Conservation (phyloP, 2,888 invertebrate species). For the Drosophila eohydei region DNA sequence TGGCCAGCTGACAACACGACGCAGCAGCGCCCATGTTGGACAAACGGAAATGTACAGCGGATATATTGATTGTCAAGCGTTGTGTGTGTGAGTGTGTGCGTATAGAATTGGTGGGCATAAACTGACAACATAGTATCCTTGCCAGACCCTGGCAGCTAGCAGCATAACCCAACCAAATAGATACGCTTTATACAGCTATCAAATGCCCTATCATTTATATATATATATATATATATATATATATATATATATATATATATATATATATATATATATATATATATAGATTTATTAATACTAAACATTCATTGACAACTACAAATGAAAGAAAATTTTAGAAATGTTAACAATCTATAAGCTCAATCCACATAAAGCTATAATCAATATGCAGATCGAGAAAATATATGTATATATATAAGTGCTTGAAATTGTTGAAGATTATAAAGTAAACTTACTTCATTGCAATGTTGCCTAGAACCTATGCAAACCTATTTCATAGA, state of each 20-base stretch:
- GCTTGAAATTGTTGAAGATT: no score
- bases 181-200: neutral
- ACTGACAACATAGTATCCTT: slow-evolving; percentile 29
- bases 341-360: no score
- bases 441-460: no score
- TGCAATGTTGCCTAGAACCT: no score
- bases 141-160: neutral
- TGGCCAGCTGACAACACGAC: slow-evolving; percentile 55
- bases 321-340: no score
- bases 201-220: neutral
- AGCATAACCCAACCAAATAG: neutral
- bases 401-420: no score
- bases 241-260: neutral
- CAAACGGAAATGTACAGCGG: slow-evolving; percentile 78
- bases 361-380: no score
- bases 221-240: neutral
- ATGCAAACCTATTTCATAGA: neutral
- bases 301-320: no score
- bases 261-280: no score
- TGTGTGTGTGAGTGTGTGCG: slow-evolving; percentile 31
- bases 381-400: no score
- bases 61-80: slow-evolving; percentile 76
- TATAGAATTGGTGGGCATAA: slow-evolving; percentile 31
- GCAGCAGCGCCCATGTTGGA: slow-evolving; percentile 41
- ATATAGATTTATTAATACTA: no score